Conservation (phyloP, 2,797 vertebrate genomes). For the Alcedo quadribrachys region DNA sequence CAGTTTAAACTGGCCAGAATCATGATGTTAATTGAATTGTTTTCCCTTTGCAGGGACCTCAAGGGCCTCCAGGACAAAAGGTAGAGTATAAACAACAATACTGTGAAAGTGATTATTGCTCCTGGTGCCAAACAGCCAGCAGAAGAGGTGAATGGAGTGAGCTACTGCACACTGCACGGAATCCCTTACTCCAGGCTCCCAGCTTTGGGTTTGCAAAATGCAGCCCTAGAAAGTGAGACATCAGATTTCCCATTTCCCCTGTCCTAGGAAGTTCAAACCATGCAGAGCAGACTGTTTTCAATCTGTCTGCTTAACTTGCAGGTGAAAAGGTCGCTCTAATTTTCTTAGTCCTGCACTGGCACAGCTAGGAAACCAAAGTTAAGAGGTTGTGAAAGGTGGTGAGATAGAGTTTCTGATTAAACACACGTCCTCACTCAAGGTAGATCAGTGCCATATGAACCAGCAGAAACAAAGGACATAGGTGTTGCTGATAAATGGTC, state of each 20-base stretch:
- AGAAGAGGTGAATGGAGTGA: conserved; percentile 39
- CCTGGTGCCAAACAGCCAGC: conserved; percentile 30
- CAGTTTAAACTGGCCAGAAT: conserved; percentile 64
- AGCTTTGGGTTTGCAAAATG: conserved; percentile 61
- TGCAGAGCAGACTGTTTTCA: conserved; percentile 60
- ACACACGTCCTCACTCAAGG: conserved; percentile 27
- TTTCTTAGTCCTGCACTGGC: conserved; percentile 58
- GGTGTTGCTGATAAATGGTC: conserved; percentile 79
- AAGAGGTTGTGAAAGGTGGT: conserved; percentile 24
- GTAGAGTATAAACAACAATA: conserved; percentile 80
- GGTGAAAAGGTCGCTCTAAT: conserved; percentile 67
- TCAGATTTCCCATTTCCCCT: conserved; percentile 63
- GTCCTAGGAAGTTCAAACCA: conserved; percentile 48
- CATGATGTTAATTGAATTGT: conserved; percentile 77
- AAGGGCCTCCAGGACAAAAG: conserved; percentile 92
- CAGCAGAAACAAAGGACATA: conserved; percentile 70
- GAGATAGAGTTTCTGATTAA: conserved; percentile 65
- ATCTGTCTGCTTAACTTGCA: conserved; percentile 60
- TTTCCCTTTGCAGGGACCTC: conserved; percentile 87
- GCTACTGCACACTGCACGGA: conserved; percentile 55
- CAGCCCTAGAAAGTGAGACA: conserved; percentile 10
- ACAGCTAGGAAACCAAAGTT: conserved; percentile 46
- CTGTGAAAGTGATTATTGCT: conserved; percentile 59
- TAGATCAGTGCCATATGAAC: conserved; percentile 64
- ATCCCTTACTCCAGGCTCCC: conserved; percentile 33